These are phyloP conservation scores for Pissodes strobi DNA, from an alignment of 1,140 invertebrate species.

Conservation along the genomic window DNA sequence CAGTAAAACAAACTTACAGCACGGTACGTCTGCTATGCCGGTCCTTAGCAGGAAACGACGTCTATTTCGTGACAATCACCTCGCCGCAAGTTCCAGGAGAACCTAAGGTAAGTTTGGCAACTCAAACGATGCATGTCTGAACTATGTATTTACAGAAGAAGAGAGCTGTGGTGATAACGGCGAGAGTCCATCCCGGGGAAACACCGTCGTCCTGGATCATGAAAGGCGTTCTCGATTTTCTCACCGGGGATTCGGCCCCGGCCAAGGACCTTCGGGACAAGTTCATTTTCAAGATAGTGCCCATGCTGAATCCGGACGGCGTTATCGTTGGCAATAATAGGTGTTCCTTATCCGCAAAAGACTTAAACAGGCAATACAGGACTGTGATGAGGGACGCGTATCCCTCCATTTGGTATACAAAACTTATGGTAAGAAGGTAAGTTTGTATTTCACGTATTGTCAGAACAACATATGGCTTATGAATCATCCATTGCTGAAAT, in stretches of 20 bases:
- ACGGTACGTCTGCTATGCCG: conserved; percentile 81
- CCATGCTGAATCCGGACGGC: conserved; percentile 95
- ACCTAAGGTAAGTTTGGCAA: conserved; percentile 35
- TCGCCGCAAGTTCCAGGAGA: conserved; percentile 59
- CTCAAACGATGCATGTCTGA: background rate
- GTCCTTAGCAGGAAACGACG: conserved; percentile 86
- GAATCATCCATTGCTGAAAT: background rate
- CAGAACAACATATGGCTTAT: no score
- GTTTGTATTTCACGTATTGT: no score
- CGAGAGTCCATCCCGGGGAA: conserved; percentile 94
- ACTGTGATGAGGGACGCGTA: conserved; percentile 87
- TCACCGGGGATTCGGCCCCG: conserved; percentile 79
- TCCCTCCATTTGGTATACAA: conserved; percentile 93
- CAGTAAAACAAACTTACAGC: conserved; percentile 77
- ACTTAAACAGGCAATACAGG: conserved; percentile 86
- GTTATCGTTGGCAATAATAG: conserved; percentile 93
- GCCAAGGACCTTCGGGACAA: conserved; percentile 84
- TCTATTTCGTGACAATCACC: conserved; percentile 90
- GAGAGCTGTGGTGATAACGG: conserved; percentile 83
- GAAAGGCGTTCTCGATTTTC: conserved; percentile 92
- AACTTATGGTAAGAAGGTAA: conserved; percentile 81
- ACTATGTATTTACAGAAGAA: conserved; percentile 65
- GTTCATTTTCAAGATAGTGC: conserved; percentile 95
- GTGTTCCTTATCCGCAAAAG: conserved; percentile 85
- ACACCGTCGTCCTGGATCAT: conserved; percentile 95